Conservation (phyloP, 2,888 invertebrate species). For the Patella depressa region DNA sequence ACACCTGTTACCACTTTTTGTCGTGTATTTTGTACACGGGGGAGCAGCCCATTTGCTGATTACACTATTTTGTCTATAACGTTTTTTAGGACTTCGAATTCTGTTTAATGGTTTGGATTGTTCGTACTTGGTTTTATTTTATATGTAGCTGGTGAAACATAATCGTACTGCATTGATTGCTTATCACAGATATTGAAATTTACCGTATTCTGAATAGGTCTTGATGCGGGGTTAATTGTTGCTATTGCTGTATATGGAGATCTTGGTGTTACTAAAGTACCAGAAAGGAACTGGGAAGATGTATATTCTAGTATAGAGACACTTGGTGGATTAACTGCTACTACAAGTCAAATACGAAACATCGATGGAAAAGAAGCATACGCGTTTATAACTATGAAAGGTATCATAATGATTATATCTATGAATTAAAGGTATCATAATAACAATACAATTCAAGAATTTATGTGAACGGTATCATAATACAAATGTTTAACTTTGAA, state of each 20-base stretch:
- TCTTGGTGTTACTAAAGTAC: slow-evolving; percentile 13
- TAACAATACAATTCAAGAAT: no score
- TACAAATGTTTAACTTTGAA: no score
- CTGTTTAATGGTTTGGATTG: no score
- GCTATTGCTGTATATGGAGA: slow-evolving; percentile 20
- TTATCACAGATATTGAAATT: no score
- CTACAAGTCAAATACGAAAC: slow-evolving; percentile 9
- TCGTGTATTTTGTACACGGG: no score
- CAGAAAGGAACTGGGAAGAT: slow-evolving; percentile 15
- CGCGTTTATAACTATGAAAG: slow-evolving; percentile 28
- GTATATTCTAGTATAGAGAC: slow-evolving; percentile 20
- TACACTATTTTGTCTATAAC: no score
- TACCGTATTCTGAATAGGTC: not conserved
- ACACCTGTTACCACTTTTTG: no score
- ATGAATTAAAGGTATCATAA: not conserved
- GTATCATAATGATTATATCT: slow-evolving; percentile 1
- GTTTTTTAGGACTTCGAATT: no score
- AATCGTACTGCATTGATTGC: not conserved
- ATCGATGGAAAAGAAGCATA: slow-evolving; percentile 23
- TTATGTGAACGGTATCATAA: no score
- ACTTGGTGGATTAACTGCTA: slow-evolving; percentile 19
- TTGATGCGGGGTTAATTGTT: slow-evolving; percentile 24
- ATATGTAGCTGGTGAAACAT: not conserved
- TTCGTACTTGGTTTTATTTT: no score
- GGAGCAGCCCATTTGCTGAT: no score